A percentile compares a stretch with the other conserved stretches of the same genome.
Evolutionary conservation across 2,888 invertebrate genomes (phyloP).

Genomic region (Drosophila testacea): DNA sequence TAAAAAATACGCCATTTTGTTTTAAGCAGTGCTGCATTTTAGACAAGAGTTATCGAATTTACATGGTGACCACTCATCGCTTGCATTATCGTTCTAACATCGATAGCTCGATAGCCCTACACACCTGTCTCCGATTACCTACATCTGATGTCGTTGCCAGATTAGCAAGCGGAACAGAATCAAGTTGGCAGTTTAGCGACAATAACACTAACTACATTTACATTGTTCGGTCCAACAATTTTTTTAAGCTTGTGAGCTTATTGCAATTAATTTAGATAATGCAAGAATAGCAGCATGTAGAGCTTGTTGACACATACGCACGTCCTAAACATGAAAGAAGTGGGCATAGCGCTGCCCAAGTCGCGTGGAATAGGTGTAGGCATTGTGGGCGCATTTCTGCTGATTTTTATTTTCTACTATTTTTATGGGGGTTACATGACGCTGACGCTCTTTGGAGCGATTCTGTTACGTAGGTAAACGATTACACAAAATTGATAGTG

Average conservation of each 20-base stretch:
- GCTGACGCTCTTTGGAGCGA: conserved; percentile 89
- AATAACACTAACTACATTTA: conserved; percentile 32
- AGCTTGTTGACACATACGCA: conserved; percentile 18
- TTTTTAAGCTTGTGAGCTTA: conserved; percentile 13
- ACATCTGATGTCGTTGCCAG: conserved; percentile 45
- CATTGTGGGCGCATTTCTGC: conserved; percentile 90
- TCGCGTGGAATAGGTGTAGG: conserved; percentile 91
- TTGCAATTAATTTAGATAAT: conserved; percentile 15
- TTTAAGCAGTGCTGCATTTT: conserved; percentile 55
- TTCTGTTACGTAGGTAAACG: conserved; percentile 88
- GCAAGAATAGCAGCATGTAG: conserved; percentile 46
- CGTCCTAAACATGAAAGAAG: conserved; percentile 76
- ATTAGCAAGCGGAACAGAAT: background rate
- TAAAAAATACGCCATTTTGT: conserved; percentile 83
- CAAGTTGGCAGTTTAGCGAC: conserved; percentile 42
- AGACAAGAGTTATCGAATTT: conserved; percentile 15
- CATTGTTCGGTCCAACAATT: conserved; percentile 27
- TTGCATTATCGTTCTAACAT: background rate
- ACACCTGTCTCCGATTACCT: conserved; percentile 36
- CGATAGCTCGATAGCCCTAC: conserved; percentile 10
- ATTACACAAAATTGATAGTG: background rate
- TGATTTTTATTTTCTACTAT: conserved; percentile 92
- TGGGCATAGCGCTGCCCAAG: conserved; percentile 79
- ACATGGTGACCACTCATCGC: background rate
- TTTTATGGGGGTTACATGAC: conserved; percentile 92